Conservation (phyloP, 1,140 invertebrate genomes). For the Halyomorpha halys region DNA sequence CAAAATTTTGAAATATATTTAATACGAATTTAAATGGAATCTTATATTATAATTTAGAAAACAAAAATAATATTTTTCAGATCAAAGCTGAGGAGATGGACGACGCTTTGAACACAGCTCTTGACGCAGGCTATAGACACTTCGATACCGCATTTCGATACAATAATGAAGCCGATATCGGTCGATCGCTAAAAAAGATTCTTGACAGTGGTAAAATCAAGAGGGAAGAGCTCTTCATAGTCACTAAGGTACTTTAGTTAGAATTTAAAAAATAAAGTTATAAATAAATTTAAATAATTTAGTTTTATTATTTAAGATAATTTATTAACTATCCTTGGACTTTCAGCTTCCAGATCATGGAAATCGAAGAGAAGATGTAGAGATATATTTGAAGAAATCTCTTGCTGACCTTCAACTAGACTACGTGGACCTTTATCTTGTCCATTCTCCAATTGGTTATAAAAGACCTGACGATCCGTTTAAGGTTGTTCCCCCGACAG, state of each 20-base stretch:
- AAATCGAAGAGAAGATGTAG: conserved; percentile 43
- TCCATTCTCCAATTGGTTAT: conserved; percentile 46
- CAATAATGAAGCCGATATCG: conserved; percentile 75
- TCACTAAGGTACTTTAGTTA: conserved; percentile 48
- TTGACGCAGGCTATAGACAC: conserved; percentile 68
- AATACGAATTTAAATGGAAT: no score
- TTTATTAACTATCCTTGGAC: no score
- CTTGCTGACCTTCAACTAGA: conserved; percentile 46
- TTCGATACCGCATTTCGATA: conserved; percentile 78
- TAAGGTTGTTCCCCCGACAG: conserved; percentile 38
- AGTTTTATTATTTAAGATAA: no score
- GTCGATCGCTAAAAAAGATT: conserved; percentile 57
- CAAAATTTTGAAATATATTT: no score
- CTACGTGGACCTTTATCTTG: conserved; percentile 59
- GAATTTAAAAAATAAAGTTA: no score
- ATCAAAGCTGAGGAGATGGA: no score
- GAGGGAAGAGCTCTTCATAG: conserved; percentile 60
- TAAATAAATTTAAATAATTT: no score
- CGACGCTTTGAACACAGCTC: conserved; percentile 50
- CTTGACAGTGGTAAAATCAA: conserved; percentile 58
- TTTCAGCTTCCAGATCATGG: conserved; percentile 33
- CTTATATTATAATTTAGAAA: no score
- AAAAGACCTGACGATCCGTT: conserved; percentile 20
- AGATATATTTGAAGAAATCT: conserved; percentile 48
- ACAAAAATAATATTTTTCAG: no score